Evolutionary conservation across 2,797 vertebrate species (phyloP).

Genomic region (Sebastes variabilis): DNA sequence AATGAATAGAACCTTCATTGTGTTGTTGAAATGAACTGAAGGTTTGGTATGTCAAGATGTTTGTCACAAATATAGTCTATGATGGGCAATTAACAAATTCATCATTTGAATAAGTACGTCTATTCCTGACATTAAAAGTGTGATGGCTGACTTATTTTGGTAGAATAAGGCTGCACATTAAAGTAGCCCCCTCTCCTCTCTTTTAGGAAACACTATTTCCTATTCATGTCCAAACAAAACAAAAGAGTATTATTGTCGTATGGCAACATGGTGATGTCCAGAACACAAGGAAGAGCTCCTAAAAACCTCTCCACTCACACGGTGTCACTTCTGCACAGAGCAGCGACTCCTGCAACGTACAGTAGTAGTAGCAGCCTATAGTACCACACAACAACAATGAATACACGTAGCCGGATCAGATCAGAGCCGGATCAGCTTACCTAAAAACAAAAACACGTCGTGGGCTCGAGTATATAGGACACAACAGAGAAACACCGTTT

Average conservation of each 20-base stretch:
- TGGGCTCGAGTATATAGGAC: not conserved
- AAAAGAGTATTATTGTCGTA: not conserved
- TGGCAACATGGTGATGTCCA: not conserved
- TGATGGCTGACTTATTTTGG: not conserved
- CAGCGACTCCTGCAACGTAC: not conserved
- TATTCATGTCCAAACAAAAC: not conserved
- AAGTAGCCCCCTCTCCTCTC: not conserved
- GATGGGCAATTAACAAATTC: not conserved
- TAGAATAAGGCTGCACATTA: not conserved
- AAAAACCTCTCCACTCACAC: not conserved
- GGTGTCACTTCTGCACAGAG: not conserved
- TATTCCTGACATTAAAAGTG: not conserved
- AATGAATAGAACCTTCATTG: not conserved
- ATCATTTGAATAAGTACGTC: not conserved
- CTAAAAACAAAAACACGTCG: conserved; percentile 53
- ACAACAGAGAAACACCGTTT: not conserved
- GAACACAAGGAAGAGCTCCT: not conserved
- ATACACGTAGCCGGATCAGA: conserved; percentile 7
- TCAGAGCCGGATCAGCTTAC: conserved; percentile 63
- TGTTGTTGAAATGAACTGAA: not conserved
- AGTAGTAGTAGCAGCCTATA: not conserved
- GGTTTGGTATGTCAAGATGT: not conserved
- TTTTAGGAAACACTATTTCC: not conserved
- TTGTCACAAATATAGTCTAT: not conserved
- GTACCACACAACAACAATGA: conserved; percentile 19